Conservation (phyloP, 2,888 invertebrate species). For the Cryptus viduatorius region DNA sequence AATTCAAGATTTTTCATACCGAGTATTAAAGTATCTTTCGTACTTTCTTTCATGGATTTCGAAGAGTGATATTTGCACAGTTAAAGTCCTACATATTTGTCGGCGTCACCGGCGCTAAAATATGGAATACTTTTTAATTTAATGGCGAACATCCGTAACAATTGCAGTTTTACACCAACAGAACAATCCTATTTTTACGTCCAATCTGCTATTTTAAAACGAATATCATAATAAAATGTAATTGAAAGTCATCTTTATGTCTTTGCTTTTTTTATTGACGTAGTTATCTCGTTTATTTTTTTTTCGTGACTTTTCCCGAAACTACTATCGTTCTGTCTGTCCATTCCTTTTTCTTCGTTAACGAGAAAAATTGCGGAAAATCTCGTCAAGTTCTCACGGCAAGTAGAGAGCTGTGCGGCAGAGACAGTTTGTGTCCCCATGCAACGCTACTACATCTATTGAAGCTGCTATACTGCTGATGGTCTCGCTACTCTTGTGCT, state of each 20-base stretch:
- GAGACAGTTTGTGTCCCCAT: conserved; percentile 50
- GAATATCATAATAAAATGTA: neutral
- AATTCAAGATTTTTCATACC: conserved; percentile 41
- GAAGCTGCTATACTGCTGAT: neutral
- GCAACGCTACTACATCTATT: conserved; percentile 39
- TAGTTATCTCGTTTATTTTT: conserved; percentile 28
- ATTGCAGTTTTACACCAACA: neutral
- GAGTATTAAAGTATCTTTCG: conserved; percentile 7
- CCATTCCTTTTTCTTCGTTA: conserved; percentile 60
- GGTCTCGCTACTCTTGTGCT: conserved; percentile 33
- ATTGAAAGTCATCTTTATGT: neutral
- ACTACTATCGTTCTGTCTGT: neutral
- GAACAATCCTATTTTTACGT: neutral
- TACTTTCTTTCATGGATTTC: conserved; percentile 19
- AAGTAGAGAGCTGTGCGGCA: conserved; percentile 38
- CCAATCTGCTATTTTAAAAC: neutral
- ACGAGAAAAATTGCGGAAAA: conserved; percentile 66
- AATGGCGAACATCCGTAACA: neutral
- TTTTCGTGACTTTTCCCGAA: conserved; percentile 33
- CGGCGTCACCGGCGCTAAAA: neutral
- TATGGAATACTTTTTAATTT: neutral
- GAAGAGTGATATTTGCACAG: neutral
- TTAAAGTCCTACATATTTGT: neutral
- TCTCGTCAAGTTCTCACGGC: conserved; percentile 54
- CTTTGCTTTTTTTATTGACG: neutral